Evolutionary conservation across 2,797 vertebrate species (phyloP), one percentile per base, ranked within the genome.

Genomic region (Sebastes iracundus): DNA sequence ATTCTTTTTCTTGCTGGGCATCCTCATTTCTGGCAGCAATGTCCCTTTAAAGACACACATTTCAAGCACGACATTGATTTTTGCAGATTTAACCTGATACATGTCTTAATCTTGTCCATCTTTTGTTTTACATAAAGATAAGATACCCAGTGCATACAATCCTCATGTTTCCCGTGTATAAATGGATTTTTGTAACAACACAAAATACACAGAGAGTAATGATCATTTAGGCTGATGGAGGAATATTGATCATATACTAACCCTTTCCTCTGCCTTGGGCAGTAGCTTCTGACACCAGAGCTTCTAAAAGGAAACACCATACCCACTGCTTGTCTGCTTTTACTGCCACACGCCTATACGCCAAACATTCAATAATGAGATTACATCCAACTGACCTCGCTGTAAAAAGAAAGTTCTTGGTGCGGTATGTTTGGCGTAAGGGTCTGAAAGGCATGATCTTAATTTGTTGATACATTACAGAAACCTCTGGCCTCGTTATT

Each of bases 141-240:
- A 86, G 84, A 86, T 65, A 70, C 13, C 75, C 55, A 73, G 81
- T 80, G 79, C 84, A 85, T 87, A 78, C 49, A 64, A 79, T 86
- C 46, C 83, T 91, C 83, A 66, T 77, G 81, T 92, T 92, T 90
- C 89, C 67, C 20, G n/a, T 52, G 63, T 85, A 84, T 76, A 56
- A 83, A 79, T 92, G 85, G 90, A 93, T 94, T 91, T 88, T 85
- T 89, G 32, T 27, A 42, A 66, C 70, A 79, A 77, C 59, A 77
- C 46, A 84, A 88, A 88, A 91, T 60, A 80, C 66, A 88, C 27
- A 75, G 53, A 84, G 79, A 88, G 82, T 83, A 84, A 87, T 71
- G 66, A 90, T 83, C 75, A 89, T 80, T 86, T 79, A 81, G 72
- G 22, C 79, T 89, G 85, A 92, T 88, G 87, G 87, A 77, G 60